These are phyloP conservation scores for Synanceia verrucosa DNA, from an alignment of 2,797 vertebrate species.

Conservation along the genomic window DNA sequence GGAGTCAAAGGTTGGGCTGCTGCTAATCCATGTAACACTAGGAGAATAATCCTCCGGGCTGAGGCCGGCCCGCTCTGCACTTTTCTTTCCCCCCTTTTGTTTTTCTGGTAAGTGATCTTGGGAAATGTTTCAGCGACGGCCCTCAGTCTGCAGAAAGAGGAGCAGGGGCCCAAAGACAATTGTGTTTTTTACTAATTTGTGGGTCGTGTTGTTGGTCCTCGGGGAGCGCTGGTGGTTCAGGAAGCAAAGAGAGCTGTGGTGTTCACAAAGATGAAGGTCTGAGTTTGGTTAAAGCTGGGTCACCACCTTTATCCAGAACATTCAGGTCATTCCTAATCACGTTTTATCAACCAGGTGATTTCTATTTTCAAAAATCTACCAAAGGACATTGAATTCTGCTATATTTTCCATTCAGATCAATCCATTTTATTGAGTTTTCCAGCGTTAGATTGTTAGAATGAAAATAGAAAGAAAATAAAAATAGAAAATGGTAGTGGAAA, in stretches of 20 bases:
- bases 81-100: constrained; percentile 55
- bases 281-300: no score
- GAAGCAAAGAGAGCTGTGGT: background rate
- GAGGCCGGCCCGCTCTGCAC: constrained; percentile 35
- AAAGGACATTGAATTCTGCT: no score
- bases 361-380: no score
- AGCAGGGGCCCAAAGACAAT: background rate
- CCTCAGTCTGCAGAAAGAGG: constrained; percentile 34
- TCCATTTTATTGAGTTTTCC: no score
- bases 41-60: constrained; percentile 75
- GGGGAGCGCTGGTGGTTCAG: background rate
- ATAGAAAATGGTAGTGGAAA: no score
- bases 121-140: constrained; percentile 40
- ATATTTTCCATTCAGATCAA: no score
- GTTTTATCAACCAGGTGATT: no score
- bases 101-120: constrained; percentile 69
- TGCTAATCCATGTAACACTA: constrained; percentile 78
- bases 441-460: no score
- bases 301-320: no score
- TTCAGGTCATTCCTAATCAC: no score
- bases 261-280: no score
- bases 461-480: no score
- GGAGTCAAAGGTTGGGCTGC: constrained; percentile 73
- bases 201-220: constrained; percentile 10
- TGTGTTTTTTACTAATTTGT: constrained; percentile 32